Evolutionary conservation across 2,797 vertebrate species (phyloP).

Genomic region (Ctenopoma kingsleyae): DNA sequence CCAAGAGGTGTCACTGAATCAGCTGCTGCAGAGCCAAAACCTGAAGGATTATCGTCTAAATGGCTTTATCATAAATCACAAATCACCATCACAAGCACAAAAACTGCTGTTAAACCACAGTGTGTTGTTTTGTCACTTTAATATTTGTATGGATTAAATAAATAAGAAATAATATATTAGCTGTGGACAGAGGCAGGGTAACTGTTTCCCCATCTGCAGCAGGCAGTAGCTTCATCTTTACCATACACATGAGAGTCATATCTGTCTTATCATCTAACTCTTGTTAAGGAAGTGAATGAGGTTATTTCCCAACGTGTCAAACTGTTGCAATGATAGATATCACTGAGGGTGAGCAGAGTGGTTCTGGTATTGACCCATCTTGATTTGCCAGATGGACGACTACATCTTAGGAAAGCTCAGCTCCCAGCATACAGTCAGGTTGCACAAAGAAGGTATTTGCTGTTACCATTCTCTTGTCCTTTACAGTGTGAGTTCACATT

Average conservation of each 20-base stretch:
- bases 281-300: background rate
- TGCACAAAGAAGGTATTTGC: slow-evolving; percentile 1
- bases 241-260: background rate
- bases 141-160: no score
- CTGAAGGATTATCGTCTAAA: no score
- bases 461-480: background rate
- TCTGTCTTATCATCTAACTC: background rate
- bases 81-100: no score
- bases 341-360: background rate
- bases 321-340: background rate
- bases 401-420: slow-evolving; percentile 3
- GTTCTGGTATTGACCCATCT: background rate
- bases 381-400: background rate
- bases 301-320: background rate
- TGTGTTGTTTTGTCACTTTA: no score
- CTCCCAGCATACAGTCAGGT: background rate
- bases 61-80: no score
- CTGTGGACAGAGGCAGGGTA: no score
- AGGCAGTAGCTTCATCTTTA: background rate
- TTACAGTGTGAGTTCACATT: background rate
- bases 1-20: no score
- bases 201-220: no score
- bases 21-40: no score
- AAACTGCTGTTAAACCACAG: no score
- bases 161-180: no score